Base-by-base conservation (phyloP, 2,888 invertebrate genomes). In the Synanthedon tipuliformis region DNA sequence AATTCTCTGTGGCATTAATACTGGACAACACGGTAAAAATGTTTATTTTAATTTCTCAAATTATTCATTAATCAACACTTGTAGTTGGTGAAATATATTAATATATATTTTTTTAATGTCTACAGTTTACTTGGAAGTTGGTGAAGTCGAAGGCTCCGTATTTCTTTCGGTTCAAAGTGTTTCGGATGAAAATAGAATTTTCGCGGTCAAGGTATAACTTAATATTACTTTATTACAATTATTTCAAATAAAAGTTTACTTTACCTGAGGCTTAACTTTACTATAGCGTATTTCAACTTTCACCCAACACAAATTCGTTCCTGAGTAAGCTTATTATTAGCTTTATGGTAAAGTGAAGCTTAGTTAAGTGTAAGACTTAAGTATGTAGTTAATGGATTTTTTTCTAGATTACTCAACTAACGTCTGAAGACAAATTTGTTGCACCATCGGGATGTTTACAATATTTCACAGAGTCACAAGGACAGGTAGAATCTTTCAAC, bases 111-210 rank as follows among this genome's bases (percentile, higher is more conserved):
- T n/a, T 27, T 27, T 3, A 27, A 27, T 8, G 8, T 27, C 8
- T 88, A 12, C 71, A 94, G 94, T 93, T 54, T 94, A 93, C 66
- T 81, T 94, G 12, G 92, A 94, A 73, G 92, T 93, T 12, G 89
- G 89, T 4, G 87, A 89, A 53, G 77, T 89, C 0, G 71, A 78
- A 0, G 92, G 92, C 1, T 92, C 92, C 12, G 76, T 94, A 40
- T 89, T 89, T 69, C 60, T 94, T 3, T 90, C 92, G 11, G 87
- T 94, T 4, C 88, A 93, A 64, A 89, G 91, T 0, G 85, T 85
- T 50, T 81, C 87, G 1, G 73, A 81, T 0, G 89, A 89, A 11
- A 82, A 77, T 23, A 87, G 92, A 62, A 74, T 91, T 0, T 93
- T 91, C 68, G 89, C 91, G 53, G 89, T 93, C 12, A 90, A 91